These are phyloP conservation scores for Thera obeliscata DNA, from an alignment of 2,888 invertebrate genomes.

Conservation along the genomic window DNA sequence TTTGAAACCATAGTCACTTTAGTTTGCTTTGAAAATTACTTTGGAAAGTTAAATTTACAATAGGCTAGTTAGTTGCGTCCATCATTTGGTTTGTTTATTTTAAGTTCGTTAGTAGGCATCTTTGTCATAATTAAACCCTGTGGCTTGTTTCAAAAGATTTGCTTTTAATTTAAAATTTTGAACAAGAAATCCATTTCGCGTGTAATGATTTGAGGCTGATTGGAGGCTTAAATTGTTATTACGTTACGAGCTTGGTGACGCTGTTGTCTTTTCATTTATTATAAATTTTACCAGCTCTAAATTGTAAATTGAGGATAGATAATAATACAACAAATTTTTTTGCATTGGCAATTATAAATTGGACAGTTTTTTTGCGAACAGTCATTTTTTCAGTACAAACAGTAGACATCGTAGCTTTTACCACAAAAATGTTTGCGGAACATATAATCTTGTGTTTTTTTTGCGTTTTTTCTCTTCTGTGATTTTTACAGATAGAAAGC, in stretches of 20 bases:
- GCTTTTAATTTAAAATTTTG: conserved; percentile 42
- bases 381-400: too few species aligned
- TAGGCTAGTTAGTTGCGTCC: conserved; percentile 7
- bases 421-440: too few species aligned
- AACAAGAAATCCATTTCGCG: conserved; percentile 47
- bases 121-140: conserved; percentile 12
- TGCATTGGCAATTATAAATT: too few species aligned
- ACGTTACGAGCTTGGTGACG: conserved; percentile 42
- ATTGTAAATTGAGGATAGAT: not conserved
- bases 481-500: too few species aligned
- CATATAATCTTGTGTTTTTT: too few species aligned
- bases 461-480: too few species aligned
- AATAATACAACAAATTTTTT: too few species aligned
- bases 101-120: conserved; percentile 10
- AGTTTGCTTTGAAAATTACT: conserved; percentile 28
- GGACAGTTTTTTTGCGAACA: too few species aligned
- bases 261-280: conserved; percentile 28
- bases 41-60: conserved; percentile 12
- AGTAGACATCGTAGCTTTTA: too few species aligned
- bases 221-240: conserved; percentile 67
- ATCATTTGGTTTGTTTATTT: conserved; percentile 28
- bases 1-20: conserved; percentile 1
- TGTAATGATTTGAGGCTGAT: conserved; percentile 60
- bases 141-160: conserved; percentile 26
- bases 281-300: conserved; percentile 23